Conservation (phyloP, 2,888 invertebrate genomes). For the Zele albiditarsus region DNA sequence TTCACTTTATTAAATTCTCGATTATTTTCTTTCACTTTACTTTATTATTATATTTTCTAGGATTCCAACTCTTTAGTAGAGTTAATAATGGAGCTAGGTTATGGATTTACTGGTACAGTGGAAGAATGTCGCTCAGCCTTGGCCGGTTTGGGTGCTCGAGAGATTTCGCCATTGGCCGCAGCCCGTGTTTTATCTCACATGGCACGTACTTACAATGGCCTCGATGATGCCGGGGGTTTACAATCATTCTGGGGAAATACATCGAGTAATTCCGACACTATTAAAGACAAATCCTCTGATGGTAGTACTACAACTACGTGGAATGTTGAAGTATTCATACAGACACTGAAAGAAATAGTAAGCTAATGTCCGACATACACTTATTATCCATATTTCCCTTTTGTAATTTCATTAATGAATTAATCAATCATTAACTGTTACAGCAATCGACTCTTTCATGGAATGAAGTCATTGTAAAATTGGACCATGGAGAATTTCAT, state of each 20-base stretch:
- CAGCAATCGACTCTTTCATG: constrained; percentile 85
- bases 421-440: constrained; percentile 37
- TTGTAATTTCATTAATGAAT: background rate
- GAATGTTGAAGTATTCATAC: constrained; percentile 95
- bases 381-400: background rate
- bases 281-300: constrained; percentile 68
- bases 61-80: constrained; percentile 87
- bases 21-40: background rate
- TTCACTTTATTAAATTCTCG: background rate
- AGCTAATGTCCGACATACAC: constrained; percentile 52
- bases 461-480: constrained; percentile 92
- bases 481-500: constrained; percentile 93
- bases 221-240: constrained; percentile 76
- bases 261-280: constrained; percentile 75
- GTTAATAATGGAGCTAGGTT: constrained; percentile 93
- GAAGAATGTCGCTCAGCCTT: constrained; percentile 92
- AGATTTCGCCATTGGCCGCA: constrained; percentile 87
- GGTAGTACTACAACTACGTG: constrained; percentile 78
- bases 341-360: constrained; percentile 91
- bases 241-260: constrained; percentile 76
- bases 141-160: constrained; percentile 86
- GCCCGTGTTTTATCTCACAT: constrained; percentile 90
- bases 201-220: constrained; percentile 87
- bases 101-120: constrained; percentile 87
- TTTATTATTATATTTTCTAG: constrained; percentile 66